These are phyloP conservation scores for Callorhinus ursinus DNA, from an alignment of 2,113 vertebrate species.

Conservation along the genomic window DNA sequence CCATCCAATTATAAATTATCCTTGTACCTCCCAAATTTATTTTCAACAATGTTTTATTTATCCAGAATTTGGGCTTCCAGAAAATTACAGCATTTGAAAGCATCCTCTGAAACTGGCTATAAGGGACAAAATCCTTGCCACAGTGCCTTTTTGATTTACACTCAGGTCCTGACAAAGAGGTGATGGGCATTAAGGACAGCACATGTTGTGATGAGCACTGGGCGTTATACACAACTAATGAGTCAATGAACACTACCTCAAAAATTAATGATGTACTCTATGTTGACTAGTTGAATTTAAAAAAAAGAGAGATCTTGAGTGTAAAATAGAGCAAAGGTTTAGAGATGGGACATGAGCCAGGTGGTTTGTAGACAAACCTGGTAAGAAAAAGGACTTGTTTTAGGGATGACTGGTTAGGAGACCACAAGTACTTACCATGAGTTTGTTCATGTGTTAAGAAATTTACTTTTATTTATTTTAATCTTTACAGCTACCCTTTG, in stretches of 20 bases:
- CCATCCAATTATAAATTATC: not conserved
- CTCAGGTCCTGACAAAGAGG: not conserved
- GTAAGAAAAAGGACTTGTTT: not conserved
- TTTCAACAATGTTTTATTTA: not conserved
- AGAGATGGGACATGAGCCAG: not conserved
- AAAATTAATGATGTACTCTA: too few species aligned
- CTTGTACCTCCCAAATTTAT: not conserved
- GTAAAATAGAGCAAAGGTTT: slow-evolving; percentile 19
- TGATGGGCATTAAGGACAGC: not conserved
- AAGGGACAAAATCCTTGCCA: not conserved
- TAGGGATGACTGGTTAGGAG: not conserved
- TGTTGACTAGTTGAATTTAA: too few species aligned
- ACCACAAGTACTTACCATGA: not conserved
- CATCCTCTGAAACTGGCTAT: not conserved
- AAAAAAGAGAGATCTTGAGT: not conserved
- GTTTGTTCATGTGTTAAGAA: not conserved
- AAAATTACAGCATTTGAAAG: slow-evolving; percentile 27
- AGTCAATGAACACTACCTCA: too few species aligned
- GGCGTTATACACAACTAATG: too few species aligned
- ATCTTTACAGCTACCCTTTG: not conserved
- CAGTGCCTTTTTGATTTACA: not conserved
- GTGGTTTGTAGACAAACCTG: not conserved
- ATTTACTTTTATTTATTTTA: slow-evolving; percentile 6
- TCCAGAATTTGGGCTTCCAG: not conserved
- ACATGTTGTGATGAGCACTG: too few species aligned